Evolutionary conservation across 30 jellyfish, hydroid and myxozoan species (phyloP).

Genomic region (Aurelia sp.): DNA sequence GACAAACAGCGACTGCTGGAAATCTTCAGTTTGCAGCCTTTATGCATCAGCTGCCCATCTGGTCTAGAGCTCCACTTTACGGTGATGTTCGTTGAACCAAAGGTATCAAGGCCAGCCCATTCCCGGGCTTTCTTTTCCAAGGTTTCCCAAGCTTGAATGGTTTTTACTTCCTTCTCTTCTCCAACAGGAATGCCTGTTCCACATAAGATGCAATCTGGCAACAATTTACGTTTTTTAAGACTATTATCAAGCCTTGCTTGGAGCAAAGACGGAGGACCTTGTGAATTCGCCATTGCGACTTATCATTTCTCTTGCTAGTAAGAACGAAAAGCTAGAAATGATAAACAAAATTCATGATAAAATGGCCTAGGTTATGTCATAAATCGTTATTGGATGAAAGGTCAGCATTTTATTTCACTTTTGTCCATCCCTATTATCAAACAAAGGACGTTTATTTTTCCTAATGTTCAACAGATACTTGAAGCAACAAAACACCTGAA

Average conservation of each 20-base stretch:
- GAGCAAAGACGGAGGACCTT: not conserved
- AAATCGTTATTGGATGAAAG: no score
- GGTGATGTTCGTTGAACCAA: not conserved
- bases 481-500: no score
- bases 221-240: not conserved
- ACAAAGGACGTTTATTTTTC: no score
- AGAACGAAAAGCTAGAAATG: no score
- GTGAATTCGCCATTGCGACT: no score
- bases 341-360: no score
- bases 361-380: no score
- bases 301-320: no score
- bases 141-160: constrained; percentile 1
- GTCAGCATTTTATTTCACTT: no score
- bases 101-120: not conserved
- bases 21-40: constrained; percentile 1
- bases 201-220: not conserved
- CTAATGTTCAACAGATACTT: no score
- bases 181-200: constrained; percentile 4
- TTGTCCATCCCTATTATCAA: no score
- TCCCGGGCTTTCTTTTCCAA: constrained; percentile 1
- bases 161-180: not conserved
- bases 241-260: not conserved
- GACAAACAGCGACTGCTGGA: constrained; percentile 1
- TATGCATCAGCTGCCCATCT: not conserved
- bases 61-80: not conserved